A percentile compares a stretch with the other conserved stretches of the same genome.
Conservation (phyloP, 2,797 vertebrate genomes). For the Bovichtus variegatus region DNA sequence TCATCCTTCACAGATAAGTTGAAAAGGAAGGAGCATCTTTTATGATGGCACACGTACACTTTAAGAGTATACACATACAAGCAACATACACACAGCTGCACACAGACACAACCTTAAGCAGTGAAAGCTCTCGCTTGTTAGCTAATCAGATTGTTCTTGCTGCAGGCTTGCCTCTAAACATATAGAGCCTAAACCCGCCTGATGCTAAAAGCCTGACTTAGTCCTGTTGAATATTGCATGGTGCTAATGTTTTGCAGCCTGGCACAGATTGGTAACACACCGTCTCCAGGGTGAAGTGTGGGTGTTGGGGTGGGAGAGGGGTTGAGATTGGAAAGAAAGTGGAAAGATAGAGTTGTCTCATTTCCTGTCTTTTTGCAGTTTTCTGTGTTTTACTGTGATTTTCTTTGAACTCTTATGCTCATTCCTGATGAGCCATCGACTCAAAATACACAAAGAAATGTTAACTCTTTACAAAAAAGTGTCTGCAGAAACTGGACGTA, state of each 20-base stretch:
- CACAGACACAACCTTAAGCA: constrained; percentile 30
- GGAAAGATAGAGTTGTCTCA: constrained; percentile 3
- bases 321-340: constrained; percentile 2
- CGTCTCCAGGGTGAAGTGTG: constrained; percentile 61
- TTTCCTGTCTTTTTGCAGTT: neutral
- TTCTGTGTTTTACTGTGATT: neutral
- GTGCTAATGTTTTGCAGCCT: constrained; percentile 77
- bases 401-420: neutral
- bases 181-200: constrained; percentile 63
- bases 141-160: constrained; percentile 77
- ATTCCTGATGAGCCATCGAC: neutral
- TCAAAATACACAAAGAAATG: neutral
- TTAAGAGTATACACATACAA: constrained; percentile 20
- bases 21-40: constrained; percentile 27
- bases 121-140: constrained; percentile 64
- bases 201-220: constrained; percentile 85
- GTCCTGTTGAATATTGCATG: constrained; percentile 84
- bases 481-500: neutral
- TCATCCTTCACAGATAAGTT: constrained; percentile 2
- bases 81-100: constrained; percentile 12
- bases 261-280: constrained; percentile 75
- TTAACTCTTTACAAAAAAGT: neutral
- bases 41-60: constrained; percentile 1
- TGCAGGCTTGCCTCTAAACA: constrained; percentile 79
- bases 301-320: constrained; percentile 27